phyloP scores from a whole-genome alignment of 2,888 invertebrate genomes.

The Lysandra coridon region DNA sequence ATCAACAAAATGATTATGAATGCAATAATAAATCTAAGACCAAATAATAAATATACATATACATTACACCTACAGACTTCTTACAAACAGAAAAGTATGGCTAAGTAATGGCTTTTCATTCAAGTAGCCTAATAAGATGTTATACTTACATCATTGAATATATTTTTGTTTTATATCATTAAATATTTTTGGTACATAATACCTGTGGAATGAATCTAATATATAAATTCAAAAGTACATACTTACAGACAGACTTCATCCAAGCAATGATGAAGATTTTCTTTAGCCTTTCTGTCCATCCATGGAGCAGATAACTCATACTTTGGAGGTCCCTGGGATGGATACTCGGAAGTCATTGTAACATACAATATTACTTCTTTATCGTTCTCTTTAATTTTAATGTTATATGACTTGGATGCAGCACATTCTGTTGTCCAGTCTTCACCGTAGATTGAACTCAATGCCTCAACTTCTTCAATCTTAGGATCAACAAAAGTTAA shows the following conservation, averaged over 20 bases:
- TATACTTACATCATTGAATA: too few relatives aligned
- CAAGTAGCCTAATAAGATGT: too few relatives aligned
- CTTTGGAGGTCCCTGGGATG: slow-evolving; percentile 82
- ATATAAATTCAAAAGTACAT: slow-evolving; percentile 19
- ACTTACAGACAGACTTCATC: slow-evolving; percentile 85
- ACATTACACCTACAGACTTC: too few relatives aligned
- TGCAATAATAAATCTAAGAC: neutral
- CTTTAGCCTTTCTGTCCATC: slow-evolving; percentile 81
- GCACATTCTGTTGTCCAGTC: slow-evolving; percentile 84
- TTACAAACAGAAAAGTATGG: too few relatives aligned
- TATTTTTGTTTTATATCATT: neutral
- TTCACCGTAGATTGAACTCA: slow-evolving; percentile 85
- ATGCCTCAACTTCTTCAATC: slow-evolving; percentile 86
- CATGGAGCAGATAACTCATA: slow-evolving; percentile 87
- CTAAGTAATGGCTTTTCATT: too few relatives aligned
- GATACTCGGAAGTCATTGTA: slow-evolving; percentile 84
- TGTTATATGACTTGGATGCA: slow-evolving; percentile 79
- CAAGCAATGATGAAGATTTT: slow-evolving; percentile 76
- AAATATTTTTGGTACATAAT: neutral
- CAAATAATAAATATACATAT: neutral
- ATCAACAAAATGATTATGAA: too few relatives aligned
- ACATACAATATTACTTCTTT: slow-evolving; percentile 81
- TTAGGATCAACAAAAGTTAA: slow-evolving; percentile 44
- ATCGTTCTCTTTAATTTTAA: slow-evolving; percentile 75
- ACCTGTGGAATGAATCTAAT: neutral